Conservation (phyloP, 2,797 vertebrate genomes). For the Benthosema pterotum region DNA sequence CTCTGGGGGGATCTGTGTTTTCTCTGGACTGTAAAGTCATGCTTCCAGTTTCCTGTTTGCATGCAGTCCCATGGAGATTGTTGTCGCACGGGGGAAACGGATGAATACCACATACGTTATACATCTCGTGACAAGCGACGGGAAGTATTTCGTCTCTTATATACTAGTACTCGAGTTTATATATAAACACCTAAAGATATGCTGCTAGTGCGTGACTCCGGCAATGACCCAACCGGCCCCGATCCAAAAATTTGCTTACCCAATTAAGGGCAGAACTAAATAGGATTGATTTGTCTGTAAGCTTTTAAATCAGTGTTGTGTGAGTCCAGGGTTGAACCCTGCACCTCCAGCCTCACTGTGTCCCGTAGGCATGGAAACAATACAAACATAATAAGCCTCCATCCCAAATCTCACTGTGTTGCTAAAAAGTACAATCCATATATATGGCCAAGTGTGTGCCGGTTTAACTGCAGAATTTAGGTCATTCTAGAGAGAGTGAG, state of each 20-base stretch:
- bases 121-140: constrained; percentile 4
- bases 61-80: constrained; percentile 31
- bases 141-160: too few species aligned
- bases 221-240: not conserved
- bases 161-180: too few species aligned
- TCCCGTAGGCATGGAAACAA: constrained; percentile 25
- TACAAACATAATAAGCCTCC: constrained; percentile 20
- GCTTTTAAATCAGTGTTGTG: constrained; percentile 1
- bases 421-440: constrained; percentile 52
- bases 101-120: not conserved
- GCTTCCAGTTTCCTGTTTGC: constrained; percentile 53
- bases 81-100: constrained; percentile 30
- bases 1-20: constrained; percentile 41
- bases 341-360: constrained; percentile 4
- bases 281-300: not conserved
- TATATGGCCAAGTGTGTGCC: constrained; percentile 43
- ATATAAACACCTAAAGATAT: too few species aligned
- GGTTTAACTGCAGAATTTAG: constrained; percentile 56
- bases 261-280: constrained; percentile 10
- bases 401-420: constrained; percentile 35
- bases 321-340: constrained; percentile 3
- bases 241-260: not conserved
- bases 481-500: constrained; percentile 52
- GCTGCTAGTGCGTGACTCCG: too few species aligned
- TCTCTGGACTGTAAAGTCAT: constrained; percentile 43